phyloP scores from a whole-genome alignment of 2,888 invertebrate genomes.

The Sminthurides aquaticus region DNA sequence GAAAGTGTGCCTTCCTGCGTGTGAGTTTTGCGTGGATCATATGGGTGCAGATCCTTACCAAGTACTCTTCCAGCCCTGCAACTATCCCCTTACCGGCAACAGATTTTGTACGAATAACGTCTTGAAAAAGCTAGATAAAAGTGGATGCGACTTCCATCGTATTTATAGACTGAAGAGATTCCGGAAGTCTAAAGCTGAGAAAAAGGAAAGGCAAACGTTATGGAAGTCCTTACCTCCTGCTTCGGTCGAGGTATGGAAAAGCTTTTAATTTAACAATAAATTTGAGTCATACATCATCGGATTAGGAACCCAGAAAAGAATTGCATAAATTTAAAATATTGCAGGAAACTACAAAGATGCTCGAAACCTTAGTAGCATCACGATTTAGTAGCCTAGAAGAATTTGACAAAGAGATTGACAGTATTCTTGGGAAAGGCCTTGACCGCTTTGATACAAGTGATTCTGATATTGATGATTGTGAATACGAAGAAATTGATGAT shows the following conservation, averaged over 20 bases:
- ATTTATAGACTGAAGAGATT: constrained; percentile 2
- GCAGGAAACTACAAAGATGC: not conserved
- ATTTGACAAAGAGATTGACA: constrained; percentile 6
- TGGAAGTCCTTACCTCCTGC: not conserved
- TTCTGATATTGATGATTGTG: constrained; percentile 1
- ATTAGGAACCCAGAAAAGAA: not conserved
- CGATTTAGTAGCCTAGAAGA: constrained; percentile 3
- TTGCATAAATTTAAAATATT: not conserved
- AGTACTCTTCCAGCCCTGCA: constrained; percentile 8
- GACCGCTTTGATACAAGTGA: constrained; percentile 10
- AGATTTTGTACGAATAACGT: not conserved
- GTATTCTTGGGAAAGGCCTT: constrained; percentile 3
- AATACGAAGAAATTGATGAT: constrained; percentile 1
- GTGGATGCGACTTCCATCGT: constrained; percentile 13
- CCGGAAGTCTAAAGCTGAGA: not conserved
- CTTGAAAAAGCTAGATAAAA: constrained; percentile 6
- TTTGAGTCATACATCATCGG: not conserved
- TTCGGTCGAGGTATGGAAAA: not conserved
- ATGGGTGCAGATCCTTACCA: constrained; percentile 2
- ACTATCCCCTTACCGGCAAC: not conserved
- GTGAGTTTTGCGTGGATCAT: not conserved
- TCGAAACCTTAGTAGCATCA: constrained; percentile 10
- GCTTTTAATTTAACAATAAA: too few species aligned
- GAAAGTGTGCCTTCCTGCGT: not conserved
- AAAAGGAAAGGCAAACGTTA: not conserved